A percentile compares a stretch with the other conserved stretches of the same genome.
Evolutionary conservation across 1,140 invertebrate genomes (phyloP).

Genomic region (Calosoma granatense): DNA sequence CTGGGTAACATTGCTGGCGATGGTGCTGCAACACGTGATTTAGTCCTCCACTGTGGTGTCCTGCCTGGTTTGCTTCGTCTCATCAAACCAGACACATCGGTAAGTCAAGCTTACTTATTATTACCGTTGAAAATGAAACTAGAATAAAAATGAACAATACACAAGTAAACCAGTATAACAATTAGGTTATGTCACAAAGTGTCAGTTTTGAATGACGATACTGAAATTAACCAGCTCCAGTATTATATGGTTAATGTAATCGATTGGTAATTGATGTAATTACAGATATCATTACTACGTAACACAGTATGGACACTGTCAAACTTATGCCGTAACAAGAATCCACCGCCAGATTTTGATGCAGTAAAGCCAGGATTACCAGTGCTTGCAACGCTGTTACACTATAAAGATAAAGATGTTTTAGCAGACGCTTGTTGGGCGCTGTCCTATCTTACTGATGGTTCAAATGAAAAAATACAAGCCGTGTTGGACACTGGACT

Average conservation of each 20-base stretch:
- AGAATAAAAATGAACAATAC: too few species aligned
- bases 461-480: constrained; percentile 88
- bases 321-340: constrained; percentile 87
- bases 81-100: constrained; percentile 47
- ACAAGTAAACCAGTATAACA: too few species aligned
- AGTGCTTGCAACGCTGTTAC: constrained; percentile 66
- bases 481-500: constrained; percentile 61
- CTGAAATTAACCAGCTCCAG: too few species aligned
- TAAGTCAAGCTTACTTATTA: constrained; percentile 29
- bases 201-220: too few species aligned
- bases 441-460: constrained; percentile 91
- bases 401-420: constrained; percentile 63
- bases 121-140: neutral
- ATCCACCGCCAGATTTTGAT: constrained; percentile 70
- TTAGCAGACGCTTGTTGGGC: constrained; percentile 94
- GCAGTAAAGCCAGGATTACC: constrained; percentile 72
- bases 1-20: constrained; percentile 95
- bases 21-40: constrained; percentile 63
- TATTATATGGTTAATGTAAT: too few species aligned
- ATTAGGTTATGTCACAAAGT: too few species aligned
- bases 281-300: constrained; percentile 33
- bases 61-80: constrained; percentile 56
- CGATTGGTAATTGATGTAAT: too few species aligned
- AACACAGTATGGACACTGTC: constrained; percentile 73
- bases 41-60: constrained; percentile 54